Percentiles rank a stretch among this genome's conserved stretches.
Evolutionary conservation across 2,113 vertebrate genomes (phyloP).

Genomic region (Pangasianodon gigas): DNA sequence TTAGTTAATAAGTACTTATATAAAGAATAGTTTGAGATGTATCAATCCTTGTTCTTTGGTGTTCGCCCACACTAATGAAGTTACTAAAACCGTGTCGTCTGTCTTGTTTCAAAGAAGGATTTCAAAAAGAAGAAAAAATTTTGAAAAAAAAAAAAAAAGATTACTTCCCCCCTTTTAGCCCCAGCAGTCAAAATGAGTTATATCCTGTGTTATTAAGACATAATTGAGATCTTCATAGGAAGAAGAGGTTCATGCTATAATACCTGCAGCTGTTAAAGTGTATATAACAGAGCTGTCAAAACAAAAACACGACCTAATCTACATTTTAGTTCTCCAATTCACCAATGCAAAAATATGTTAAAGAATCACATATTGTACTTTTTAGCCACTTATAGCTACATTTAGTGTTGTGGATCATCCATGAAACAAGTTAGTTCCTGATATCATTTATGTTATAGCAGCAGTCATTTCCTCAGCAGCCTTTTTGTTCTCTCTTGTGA

Average conservation of each 20-base stretch:
- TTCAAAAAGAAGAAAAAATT: not conserved
- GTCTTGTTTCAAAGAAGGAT: not conserved
- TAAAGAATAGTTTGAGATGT: not conserved
- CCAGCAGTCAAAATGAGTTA: not conserved
- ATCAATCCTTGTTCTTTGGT: not conserved
- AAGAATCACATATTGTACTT: not conserved
- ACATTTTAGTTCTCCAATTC: too few species aligned
- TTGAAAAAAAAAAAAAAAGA: too few species aligned
- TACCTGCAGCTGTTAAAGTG: too few species aligned
- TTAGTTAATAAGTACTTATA: not conserved
- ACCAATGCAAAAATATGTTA: not conserved
- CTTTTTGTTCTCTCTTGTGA: too few species aligned
- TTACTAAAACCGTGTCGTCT: not conserved
- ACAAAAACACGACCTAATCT: too few species aligned
- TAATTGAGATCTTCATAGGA: too few species aligned
- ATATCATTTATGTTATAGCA: too few species aligned
- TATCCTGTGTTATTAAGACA: too few species aligned
- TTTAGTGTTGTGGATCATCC: too few species aligned
- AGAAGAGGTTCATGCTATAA: not conserved
- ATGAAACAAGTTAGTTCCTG: too few species aligned
- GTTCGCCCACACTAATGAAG: not conserved
- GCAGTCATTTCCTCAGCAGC: too few species aligned
- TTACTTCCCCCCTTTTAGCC: not conserved
- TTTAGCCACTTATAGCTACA: not conserved
- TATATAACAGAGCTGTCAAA: too few species aligned